phyloP scores from a whole-genome alignment of 2,888 invertebrate genomes.

The Drosophila austrosaltans region DNA sequence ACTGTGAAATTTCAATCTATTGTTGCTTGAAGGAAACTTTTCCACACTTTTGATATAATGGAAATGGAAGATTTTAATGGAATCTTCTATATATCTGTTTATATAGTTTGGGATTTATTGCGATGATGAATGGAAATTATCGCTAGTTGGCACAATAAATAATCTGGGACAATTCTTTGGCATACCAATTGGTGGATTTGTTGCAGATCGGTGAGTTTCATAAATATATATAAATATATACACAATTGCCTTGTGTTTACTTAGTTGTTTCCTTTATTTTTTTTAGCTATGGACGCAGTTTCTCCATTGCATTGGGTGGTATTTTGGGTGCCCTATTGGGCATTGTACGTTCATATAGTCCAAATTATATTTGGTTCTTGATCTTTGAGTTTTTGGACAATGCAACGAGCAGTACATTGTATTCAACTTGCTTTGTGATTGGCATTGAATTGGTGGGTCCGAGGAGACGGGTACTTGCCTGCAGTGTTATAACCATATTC shows the following conservation, averaged over 20 bases:
- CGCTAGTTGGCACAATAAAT: slow-evolving; percentile 89
- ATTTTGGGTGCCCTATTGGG: slow-evolving; percentile 87
- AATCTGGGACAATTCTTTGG: slow-evolving; percentile 90
- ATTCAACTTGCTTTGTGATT: slow-evolving; percentile 88
- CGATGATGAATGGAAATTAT: slow-evolving; percentile 87
- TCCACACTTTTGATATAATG: neutral
- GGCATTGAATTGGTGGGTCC: slow-evolving; percentile 92
- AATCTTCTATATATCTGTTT: slow-evolving; percentile 13
- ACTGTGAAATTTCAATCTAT: slow-evolving; percentile 22
- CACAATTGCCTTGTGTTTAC: neutral
- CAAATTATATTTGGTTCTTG: slow-evolving; percentile 88
- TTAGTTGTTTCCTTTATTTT: neutral
- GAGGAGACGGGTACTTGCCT: slow-evolving; percentile 88
- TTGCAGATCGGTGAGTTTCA: slow-evolving; percentile 87
- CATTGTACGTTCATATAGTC: slow-evolving; percentile 87
- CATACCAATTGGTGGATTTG: slow-evolving; percentile 86
- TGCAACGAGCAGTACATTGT: slow-evolving; percentile 88
- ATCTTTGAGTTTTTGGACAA: slow-evolving; percentile 89
- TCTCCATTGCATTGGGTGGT: slow-evolving; percentile 85
- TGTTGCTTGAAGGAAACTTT: slow-evolving; percentile 9
- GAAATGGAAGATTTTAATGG: slow-evolving; percentile 11
- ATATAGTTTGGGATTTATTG: slow-evolving; percentile 80
- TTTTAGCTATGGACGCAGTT: slow-evolving; percentile 85
- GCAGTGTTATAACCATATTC: slow-evolving; percentile 88
- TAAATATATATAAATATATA: neutral